Base-by-base conservation (phyloP, 2,113 vertebrate species). In the Scytalopus superciliaris region DNA sequence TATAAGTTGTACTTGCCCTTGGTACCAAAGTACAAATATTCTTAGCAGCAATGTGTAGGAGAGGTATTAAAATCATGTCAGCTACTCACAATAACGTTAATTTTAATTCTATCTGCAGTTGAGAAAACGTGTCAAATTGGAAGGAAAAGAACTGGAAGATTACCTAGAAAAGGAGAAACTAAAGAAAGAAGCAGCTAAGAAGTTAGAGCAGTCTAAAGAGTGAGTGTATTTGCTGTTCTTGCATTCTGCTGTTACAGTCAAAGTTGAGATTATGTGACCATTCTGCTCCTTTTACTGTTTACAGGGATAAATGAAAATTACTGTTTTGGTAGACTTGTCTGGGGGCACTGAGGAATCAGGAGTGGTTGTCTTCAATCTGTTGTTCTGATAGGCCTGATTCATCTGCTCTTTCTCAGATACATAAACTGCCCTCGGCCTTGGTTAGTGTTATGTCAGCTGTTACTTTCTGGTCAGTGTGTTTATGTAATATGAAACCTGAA, bases 161-260 rank as follows among this genome's bases (percentile, higher is more conserved):
- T 99, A 98, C 87, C 76, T 99, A 40, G 99, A 99, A 92, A 99
- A 99, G 90, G 99, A 99, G 63, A 99, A 98, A 90, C 93, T 99
- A 37, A 99, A 99, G 97, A 99, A 99, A 95, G 99, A 99, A 97
- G 99, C 98, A 33, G 99, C 99, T 23, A 99, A 99, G 96, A 99
- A 99, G 93, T 98, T 99, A 28, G 99, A 99, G 96, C 99, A 99
- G 93, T 99, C 98, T n/a, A 99, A 99, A 98, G 99, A 99, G 99
- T 99, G 96, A 98, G 99, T 98, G 28, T 76, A 1, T 77, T 59
- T 56, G 11, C 30, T 84, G 12, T 63, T 75, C 12, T 40, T 67
- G 37, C 5, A 21, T 69, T 80, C 35, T 73, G 35, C 39, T 85
- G 6, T 70, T 80, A 17, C 0, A 1, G 14, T 80, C 44, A 53